These are phyloP conservation scores for Euleptes europaea DNA, from an alignment of 2,113 vertebrate species.

Conservation along the genomic window DNA sequence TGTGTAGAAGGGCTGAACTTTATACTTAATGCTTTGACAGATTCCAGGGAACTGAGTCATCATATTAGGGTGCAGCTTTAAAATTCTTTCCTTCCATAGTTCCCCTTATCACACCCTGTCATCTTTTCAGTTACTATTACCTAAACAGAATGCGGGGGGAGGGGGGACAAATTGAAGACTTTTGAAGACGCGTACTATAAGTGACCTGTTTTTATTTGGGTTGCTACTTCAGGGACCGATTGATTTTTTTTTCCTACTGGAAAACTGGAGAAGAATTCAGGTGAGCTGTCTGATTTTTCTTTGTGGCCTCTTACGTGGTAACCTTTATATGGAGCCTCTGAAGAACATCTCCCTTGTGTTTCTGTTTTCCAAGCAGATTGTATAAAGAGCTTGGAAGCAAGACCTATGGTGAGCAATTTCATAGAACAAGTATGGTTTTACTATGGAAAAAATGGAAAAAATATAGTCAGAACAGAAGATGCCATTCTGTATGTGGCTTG, in stretches of 20 bases:
- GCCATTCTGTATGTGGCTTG: background rate
- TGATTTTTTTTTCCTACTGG: background rate
- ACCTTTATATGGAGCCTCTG: no score
- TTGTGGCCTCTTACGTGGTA: background rate
- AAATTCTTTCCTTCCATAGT: background rate
- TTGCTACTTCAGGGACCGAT: background rate
- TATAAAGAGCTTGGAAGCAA: background rate
- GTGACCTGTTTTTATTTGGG: background rate
- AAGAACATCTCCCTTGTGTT: background rate
- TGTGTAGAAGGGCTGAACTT: background rate
- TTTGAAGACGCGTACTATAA: background rate
- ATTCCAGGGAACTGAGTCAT: background rate
- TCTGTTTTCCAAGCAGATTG: background rate
- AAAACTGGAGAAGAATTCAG: background rate
- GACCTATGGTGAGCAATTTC: background rate
- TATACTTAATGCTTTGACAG: background rate
- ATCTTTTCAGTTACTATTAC: rapidly evolving
- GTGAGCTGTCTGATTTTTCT: background rate
- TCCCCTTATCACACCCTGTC: background rate
- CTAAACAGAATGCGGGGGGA: rapidly evolving
- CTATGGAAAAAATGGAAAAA: background rate
- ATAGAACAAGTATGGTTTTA: background rate
- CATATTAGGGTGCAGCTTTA: background rate
- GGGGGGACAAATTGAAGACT: rapidly evolving
- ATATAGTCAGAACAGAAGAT: background rate